phyloP scores from a whole-genome alignment of 1,140 invertebrate genomes.

The Drosophila hydei region DNA sequence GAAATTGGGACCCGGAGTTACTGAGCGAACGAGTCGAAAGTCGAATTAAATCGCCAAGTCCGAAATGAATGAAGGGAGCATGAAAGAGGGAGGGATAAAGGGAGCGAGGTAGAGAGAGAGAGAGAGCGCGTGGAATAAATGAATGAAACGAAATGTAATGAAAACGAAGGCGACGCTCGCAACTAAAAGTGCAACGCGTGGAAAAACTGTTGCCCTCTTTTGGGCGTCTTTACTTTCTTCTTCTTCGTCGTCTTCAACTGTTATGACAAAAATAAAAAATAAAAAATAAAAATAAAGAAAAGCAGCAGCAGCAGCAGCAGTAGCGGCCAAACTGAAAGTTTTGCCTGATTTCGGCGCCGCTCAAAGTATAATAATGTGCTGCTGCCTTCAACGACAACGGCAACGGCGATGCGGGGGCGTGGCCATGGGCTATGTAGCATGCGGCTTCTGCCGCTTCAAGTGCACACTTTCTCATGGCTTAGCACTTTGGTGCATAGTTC shows the following conservation, averaged over 20 bases:
- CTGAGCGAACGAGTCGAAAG: constrained; percentile 53
- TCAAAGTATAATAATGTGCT: constrained; percentile 79
- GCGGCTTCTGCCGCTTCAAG: constrained; percentile 70
- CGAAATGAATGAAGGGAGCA: constrained; percentile 73
- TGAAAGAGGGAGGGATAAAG: constrained; percentile 22
- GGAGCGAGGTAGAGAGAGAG: too few species aligned
- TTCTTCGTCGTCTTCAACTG: constrained; percentile 19
- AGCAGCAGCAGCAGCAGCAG: constrained; percentile 8
- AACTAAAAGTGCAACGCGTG: constrained; percentile 61
- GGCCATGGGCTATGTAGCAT: constrained; percentile 41
- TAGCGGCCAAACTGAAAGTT: constrained; percentile 53
- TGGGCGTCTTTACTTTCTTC: constrained; percentile 17
- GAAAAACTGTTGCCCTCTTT: constrained; percentile 57
- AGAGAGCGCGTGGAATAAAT: constrained; percentile 55
- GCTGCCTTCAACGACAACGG: constrained; percentile 24
- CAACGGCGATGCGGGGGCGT: constrained; percentile 38
- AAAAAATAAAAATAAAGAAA: constrained; percentile 20
- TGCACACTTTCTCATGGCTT: constrained; percentile 81
- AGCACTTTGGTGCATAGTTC: constrained; percentile 75
- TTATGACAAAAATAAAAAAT: constrained; percentile 58
- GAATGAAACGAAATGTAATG: constrained; percentile 74
- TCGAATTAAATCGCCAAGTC: constrained; percentile 75
- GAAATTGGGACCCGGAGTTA: constrained; percentile 15
- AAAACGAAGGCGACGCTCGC: constrained; percentile 53
- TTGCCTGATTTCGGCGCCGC: constrained; percentile 71